Evolutionary conservation across 1,140 invertebrate species (phyloP), one percentile per base, ranked within the genome.

Genomic region (Pissodes strobi): DNA sequence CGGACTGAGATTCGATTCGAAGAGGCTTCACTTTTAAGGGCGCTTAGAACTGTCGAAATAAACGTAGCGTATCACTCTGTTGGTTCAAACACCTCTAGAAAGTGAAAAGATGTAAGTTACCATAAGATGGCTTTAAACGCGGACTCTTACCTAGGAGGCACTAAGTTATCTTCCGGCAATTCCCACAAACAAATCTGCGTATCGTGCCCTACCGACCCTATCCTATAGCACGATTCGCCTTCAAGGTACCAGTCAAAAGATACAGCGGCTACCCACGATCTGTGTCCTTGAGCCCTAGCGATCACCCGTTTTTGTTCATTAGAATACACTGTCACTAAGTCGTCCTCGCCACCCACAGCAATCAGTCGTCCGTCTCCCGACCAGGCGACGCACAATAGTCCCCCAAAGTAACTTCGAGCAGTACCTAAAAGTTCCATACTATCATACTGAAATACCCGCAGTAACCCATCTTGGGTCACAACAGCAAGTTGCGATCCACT

Each of bases 161-260:
- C 45, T 25, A 98, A 80, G 39, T 97, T 87, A 79, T 99, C 96
- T 74, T 99, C 95, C 13, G 95, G 98, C 18, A 99, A 87, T 77
- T 99, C 97, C 97, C 97, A 99, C 46, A 99, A 82, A 81, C 97
- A 99, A 41, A 99, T 79, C 78, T 97, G 93, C 19, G 97, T 99
- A 80, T 99, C 97, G 79, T 99, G 96, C 13, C 96, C 96, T 1
- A 99, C 95, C 64, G 94, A 78, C 5, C 76, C 76, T 34, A 78
- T 68, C 25, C 76, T 66, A 60, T 78, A 78, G 59, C 73, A 75
- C 9, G 69, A 64, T 41, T 77, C 76, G 1, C 68, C 72, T 60
- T 78, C 76, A 41, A 77, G 52, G 46, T 64, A 73, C 70, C 72
- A 56, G 82, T 99, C 97, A 80, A 99, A 99, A 2, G 95, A 92